A percentile compares a stretch with the other conserved stretches of the same genome.
Evolutionary conservation across 2,113 vertebrate genomes (phyloP).

Genomic region (Pristiophorus japonicus): DNA sequence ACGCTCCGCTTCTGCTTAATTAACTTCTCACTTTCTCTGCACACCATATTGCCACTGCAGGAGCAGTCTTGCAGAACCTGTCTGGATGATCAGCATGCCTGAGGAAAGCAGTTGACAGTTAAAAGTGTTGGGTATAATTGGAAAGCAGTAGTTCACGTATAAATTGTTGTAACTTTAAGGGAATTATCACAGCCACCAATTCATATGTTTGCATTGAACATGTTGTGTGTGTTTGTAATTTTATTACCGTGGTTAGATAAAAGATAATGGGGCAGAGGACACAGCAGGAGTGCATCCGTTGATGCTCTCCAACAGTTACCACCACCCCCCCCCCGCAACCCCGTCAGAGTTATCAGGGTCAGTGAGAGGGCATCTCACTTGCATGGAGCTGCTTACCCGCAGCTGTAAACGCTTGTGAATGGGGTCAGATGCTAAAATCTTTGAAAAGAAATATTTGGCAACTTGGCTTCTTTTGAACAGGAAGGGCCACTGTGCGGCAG

Average conservation of each 20-base stretch:
- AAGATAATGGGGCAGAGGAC: neutral
- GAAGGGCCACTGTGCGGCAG: too few species aligned
- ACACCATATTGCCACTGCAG: neutral
- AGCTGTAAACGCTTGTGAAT: too few species aligned
- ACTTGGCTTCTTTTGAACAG: too few species aligned
- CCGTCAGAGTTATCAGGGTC: too few species aligned
- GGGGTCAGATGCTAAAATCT: too few species aligned
- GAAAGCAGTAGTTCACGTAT: neutral
- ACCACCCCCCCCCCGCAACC: too few species aligned
- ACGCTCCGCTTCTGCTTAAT: neutral
- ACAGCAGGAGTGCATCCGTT: too few species aligned
- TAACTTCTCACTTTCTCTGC: neutral
- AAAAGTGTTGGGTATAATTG: neutral
- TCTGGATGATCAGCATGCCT: neutral
- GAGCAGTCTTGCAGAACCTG: neutral
- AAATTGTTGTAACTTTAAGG: neutral
- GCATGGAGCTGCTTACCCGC: too few species aligned
- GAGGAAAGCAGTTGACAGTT: neutral
- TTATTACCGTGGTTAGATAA: neutral
- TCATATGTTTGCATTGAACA: neutral
- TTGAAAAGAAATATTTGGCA: too few species aligned
- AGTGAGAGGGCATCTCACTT: too few species aligned
- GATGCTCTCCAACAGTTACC: too few species aligned
- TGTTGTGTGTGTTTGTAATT: neutral
- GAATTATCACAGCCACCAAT: too few species aligned